phyloP scores from a whole-genome alignment of 2,888 invertebrate species.

The Tenthredo mesomela region DNA sequence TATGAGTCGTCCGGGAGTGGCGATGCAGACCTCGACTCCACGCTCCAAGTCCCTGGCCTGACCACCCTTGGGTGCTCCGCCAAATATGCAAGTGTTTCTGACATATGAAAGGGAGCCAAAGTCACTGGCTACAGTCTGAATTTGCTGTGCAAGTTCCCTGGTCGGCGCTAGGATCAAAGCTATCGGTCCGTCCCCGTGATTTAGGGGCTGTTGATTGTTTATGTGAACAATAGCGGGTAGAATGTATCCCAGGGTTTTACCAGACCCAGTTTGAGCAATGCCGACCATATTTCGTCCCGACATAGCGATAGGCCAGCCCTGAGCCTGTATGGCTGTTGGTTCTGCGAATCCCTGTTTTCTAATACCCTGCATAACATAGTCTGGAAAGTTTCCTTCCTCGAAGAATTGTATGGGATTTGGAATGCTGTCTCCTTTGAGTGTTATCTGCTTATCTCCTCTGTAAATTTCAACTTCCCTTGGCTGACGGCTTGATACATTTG shows the following conservation, averaged over 20 bases:
- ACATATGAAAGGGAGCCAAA: slow-evolving; percentile 90
- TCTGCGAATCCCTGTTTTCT: slow-evolving; percentile 84
- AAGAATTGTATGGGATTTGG: slow-evolving; percentile 90
- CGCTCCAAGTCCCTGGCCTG: slow-evolving; percentile 87
- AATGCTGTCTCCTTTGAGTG: slow-evolving; percentile 85
- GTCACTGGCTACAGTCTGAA: slow-evolving; percentile 89
- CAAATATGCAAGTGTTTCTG: slow-evolving; percentile 92
- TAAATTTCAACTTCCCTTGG: slow-evolving; percentile 86
- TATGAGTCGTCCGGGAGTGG: slow-evolving; percentile 93
- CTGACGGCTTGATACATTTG: slow-evolving; percentile 82
- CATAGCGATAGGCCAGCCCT: slow-evolving; percentile 93
- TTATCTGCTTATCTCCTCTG: slow-evolving; percentile 85
- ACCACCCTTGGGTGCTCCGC: slow-evolving; percentile 92
- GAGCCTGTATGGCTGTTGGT: slow-evolving; percentile 92
- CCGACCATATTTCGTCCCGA: slow-evolving; percentile 91
- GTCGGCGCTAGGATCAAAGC: slow-evolving; percentile 90
- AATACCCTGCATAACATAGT: slow-evolving; percentile 85
- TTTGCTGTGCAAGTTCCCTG: slow-evolving; percentile 89
- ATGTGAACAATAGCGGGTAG: slow-evolving; percentile 93
- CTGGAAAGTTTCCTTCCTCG: slow-evolving; percentile 89
- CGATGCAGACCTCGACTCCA: slow-evolving; percentile 93
- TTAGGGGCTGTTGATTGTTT: slow-evolving; percentile 87
- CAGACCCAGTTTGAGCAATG: slow-evolving; percentile 92
- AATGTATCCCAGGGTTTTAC: slow-evolving; percentile 89
- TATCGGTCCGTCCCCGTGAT: slow-evolving; percentile 91